Percentiles rank a stretch among this genome's conserved stretches.
phyloP scores from a whole-genome alignment of 2,888 invertebrate species.

The Bedellia somnulentella region DNA sequence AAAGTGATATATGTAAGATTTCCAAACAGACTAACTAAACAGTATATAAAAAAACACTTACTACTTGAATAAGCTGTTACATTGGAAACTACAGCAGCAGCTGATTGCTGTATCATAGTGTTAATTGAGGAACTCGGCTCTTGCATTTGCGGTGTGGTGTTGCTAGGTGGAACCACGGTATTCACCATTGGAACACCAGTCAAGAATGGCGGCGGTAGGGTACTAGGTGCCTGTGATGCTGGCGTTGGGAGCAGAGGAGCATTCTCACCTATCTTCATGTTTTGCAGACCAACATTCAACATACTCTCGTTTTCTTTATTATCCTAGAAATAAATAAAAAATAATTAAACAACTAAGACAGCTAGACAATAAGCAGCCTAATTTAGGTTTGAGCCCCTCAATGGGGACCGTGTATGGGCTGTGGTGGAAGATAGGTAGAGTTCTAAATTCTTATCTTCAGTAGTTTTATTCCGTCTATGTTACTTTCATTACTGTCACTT shows the following conservation, averaged over 20 bases:
- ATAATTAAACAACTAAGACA: too few relatives aligned
- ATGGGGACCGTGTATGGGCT: too few relatives aligned
- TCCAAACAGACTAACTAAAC: too few relatives aligned
- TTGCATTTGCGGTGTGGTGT: constrained; percentile 10
- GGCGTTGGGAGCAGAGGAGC: constrained; percentile 21
- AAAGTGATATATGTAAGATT: too few relatives aligned
- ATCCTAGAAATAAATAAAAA: too few relatives aligned
- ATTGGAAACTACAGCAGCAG: constrained; percentile 40
- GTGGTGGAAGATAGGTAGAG: too few relatives aligned
- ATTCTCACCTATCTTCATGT: constrained; percentile 26
- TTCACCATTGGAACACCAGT: constrained; percentile 57
- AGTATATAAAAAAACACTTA: constrained; percentile 37
- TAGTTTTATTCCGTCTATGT: too few relatives aligned
- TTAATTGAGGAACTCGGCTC: constrained; percentile 1
- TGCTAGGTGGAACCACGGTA: constrained; percentile 23
- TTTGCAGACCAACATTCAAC: constrained; percentile 30
- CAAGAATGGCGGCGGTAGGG: constrained; percentile 44
- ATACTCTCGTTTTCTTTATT: too few relatives aligned
- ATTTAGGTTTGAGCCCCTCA: too few relatives aligned
- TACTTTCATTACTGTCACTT: too few relatives aligned
- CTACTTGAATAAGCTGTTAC: constrained; percentile 52
- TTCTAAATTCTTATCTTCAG: too few relatives aligned
- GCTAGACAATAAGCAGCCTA: too few relatives aligned
- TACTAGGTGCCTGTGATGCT: constrained; percentile 13
- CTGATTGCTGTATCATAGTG: constrained; percentile 18